Evolutionary conservation across 2,113 vertebrate species (phyloP).

Genomic region (Dendrocopos noguchii): DNA sequence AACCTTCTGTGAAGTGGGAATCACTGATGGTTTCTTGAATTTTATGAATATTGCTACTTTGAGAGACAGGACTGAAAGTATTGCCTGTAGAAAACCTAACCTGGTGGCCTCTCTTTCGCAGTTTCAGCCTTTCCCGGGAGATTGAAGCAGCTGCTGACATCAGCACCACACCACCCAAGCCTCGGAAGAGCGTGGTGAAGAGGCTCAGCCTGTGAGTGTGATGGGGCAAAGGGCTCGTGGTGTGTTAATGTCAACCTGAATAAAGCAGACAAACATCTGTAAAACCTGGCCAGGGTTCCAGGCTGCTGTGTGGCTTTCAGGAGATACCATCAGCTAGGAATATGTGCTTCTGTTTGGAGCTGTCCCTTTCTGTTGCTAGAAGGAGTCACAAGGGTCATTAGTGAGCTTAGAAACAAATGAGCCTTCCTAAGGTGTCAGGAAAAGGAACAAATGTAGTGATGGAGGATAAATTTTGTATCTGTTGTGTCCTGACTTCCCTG

Average conservation of each 20-base stretch:
- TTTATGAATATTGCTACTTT: not conserved
- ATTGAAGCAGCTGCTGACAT: constrained; percentile 84
- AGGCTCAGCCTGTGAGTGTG: constrained; percentile 91
- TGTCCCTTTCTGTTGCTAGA: not conserved
- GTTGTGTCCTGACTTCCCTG: not conserved
- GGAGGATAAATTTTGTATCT: not conserved
- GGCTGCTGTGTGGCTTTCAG: not conserved
- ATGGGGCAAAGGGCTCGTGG: not conserved
- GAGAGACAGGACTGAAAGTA: not conserved
- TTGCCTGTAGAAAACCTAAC: not conserved
- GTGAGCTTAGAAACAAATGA: not conserved
- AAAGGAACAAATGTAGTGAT: not conserved
- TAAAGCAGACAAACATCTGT: not conserved
- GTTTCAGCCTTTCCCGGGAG: constrained; percentile 87
- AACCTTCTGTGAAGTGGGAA: not conserved
- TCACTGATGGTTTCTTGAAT: not conserved
- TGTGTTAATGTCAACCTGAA: not conserved
- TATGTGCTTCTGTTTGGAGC: not conserved
- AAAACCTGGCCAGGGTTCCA: not conserved
- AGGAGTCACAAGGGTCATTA: not conserved
- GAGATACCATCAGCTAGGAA: not conserved
- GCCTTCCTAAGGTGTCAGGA: not conserved
- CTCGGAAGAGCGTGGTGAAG: constrained; percentile 94
- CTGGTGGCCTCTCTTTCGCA: constrained; percentile 56
- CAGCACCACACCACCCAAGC: constrained; percentile 85